Evolutionary conservation across 2,113 vertebrate genomes (phyloP).

Genomic region (Empidonax traillii): DNA sequence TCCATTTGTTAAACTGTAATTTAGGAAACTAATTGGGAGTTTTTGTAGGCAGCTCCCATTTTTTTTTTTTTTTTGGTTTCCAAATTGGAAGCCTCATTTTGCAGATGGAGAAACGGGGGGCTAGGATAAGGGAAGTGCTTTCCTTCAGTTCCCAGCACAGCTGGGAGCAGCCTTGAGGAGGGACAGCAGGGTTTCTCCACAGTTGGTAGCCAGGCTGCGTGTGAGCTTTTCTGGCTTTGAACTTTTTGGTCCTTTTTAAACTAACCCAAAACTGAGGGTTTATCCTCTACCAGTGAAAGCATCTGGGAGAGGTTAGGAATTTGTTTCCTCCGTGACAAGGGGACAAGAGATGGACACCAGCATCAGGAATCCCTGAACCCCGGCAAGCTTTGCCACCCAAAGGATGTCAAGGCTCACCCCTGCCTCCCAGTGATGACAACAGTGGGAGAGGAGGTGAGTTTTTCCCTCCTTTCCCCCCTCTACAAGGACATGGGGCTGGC

Average conservation of each 20-base stretch:
- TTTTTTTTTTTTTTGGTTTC: neutral
- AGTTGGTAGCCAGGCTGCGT: neutral
- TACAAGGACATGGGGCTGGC: neutral
- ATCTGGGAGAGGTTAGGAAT: neutral
- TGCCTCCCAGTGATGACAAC: neutral
- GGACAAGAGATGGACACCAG: neutral
- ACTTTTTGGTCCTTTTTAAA: neutral
- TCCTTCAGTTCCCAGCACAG: neutral
- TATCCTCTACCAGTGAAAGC: neutral
- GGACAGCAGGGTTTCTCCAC: neutral
- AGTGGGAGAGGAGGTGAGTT: neutral
- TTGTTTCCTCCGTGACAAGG: neutral
- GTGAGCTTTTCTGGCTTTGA: neutral
- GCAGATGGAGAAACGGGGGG: neutral
- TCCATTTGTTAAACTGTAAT: neutral
- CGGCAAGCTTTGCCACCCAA: neutral
- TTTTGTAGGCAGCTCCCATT: neutral
- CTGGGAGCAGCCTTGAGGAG: neutral
- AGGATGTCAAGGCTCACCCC: neutral
- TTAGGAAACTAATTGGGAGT: neutral
- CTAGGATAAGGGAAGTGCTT: neutral
- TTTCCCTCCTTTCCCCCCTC: neutral
- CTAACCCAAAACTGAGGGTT: neutral
- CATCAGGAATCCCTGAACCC: neutral
- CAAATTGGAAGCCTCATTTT: neutral